Base-by-base conservation (phyloP, 2,797 vertebrate species). In the Clarias laeviceps region DNA sequence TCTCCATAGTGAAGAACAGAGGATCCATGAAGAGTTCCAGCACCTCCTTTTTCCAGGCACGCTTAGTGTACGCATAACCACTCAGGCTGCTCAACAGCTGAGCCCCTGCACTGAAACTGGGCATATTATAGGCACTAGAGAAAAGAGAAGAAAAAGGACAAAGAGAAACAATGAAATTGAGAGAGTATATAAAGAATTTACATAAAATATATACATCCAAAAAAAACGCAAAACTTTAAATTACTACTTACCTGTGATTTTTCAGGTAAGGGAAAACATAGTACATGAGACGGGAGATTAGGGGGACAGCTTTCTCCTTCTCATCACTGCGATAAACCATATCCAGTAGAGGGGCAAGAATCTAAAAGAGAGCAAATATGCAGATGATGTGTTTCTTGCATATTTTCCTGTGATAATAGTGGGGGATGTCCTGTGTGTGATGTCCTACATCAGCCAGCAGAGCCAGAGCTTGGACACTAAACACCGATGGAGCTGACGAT, bases 241-340 rank as follows among this genome's bases (percentile, higher is more conserved):
- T 34, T 1, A 57, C 5, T 59, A 66, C 7, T 90, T 88, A 96
- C 98, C 97, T 99, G 95, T 99, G 98, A 89, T 99, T 99, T 89
- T 97, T 96, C 82, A 99, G 92, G 90, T 99, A 99, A 0, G 98
- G 98, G 77, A 99, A 99, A 1, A 99, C 98, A 0, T 96, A 98
- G 65, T 99, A 98, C 62, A 99, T 95, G 90, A 99, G 91, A 24
- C 97, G 96, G 15, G 98, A 98, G 91, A 99, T 97, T 83, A 99
- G 92, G 0, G 98, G 98, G 84, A 99, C 94, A 0, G 97, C 98
- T 88, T 96, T 99, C 88, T 99, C 98, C 89, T 99, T 99, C 94
- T 99, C 98, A 0, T 99, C 98, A 0, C 98, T 99, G 79, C 97
- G 96, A 88, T 97, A 99, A 3, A 99, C 97, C 97, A 99, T 95